Conservation (phyloP, 2,797 vertebrate species). For the Rhinoraja longicauda region DNA sequence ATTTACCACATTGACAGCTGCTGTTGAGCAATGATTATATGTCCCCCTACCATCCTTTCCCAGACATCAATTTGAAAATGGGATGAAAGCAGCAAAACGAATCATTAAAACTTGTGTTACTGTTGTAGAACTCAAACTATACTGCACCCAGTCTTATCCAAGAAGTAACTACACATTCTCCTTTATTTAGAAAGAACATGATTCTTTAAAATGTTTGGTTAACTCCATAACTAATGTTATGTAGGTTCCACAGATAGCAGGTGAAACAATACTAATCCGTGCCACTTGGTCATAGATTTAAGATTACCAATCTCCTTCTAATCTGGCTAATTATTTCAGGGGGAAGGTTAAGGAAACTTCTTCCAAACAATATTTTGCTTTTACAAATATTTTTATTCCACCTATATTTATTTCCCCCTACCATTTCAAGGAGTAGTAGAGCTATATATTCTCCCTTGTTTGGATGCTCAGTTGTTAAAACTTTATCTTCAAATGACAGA, state of each 20-base stretch:
- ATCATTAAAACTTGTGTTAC: not conserved
- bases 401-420: not conserved
- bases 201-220: not conserved
- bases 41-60: not conserved
- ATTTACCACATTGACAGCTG: not conserved
- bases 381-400: not conserved
- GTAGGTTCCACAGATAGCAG: not conserved
- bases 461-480: not conserved
- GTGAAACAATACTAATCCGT: not conserved
- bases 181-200: not conserved
- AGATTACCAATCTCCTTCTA: not conserved
- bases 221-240: too few species aligned
- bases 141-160: too few species aligned
- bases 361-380: too few species aligned
- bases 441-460: not conserved
- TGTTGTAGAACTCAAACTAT: not conserved
- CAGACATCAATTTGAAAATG: not conserved
- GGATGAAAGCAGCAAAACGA: not conserved
- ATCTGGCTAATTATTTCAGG: not conserved
- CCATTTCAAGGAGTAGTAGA: too few species aligned
- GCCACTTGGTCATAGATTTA: not conserved
- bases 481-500: not conserved
- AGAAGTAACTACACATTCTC: not conserved
- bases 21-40: not conserved
- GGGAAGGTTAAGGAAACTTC: not conserved